Conservation (phyloP, 2,888 invertebrate species). For the Rhagonycha lutea region DNA sequence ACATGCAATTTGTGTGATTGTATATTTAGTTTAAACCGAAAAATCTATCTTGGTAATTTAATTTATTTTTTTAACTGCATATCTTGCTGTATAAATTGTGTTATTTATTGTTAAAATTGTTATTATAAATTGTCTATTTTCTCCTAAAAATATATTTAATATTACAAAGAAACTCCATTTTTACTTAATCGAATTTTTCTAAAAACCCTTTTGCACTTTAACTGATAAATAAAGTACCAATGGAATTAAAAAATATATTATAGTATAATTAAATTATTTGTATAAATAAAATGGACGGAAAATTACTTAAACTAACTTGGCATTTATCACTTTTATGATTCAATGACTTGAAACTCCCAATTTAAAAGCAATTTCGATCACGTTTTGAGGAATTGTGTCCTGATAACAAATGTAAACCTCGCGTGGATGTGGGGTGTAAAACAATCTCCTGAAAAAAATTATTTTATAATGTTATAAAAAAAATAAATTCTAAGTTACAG, state of each 20-base stretch:
- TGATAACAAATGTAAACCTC: constrained; percentile 89
- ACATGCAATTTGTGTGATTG: neutral
- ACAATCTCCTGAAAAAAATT: constrained; percentile 60
- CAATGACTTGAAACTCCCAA: constrained; percentile 59
- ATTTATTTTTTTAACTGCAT: neutral
- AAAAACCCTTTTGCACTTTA: neutral
- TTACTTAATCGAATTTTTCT: neutral
- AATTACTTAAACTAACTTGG: neutral
- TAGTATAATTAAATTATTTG: neutral
- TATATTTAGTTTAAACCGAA: neutral
- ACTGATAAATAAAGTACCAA: neutral
- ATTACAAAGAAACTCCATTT: neutral
- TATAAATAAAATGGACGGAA: neutral
- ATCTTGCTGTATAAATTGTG: neutral
- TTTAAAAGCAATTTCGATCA: constrained; percentile 86
- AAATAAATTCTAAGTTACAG: constrained; percentile 49
- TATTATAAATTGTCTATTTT: neutral
- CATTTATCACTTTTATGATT: neutral
- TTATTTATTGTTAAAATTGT: neutral
- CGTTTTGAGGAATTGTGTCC: constrained; percentile 83
- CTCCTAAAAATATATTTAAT: neutral
- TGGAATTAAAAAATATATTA: neutral
- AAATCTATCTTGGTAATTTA: neutral
- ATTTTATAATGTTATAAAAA: neutral
- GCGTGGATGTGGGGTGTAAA: constrained; percentile 74